Evolutionary conservation across 2,797 vertebrate genomes (phyloP).

Genomic region (Malurus splendens): DNA sequence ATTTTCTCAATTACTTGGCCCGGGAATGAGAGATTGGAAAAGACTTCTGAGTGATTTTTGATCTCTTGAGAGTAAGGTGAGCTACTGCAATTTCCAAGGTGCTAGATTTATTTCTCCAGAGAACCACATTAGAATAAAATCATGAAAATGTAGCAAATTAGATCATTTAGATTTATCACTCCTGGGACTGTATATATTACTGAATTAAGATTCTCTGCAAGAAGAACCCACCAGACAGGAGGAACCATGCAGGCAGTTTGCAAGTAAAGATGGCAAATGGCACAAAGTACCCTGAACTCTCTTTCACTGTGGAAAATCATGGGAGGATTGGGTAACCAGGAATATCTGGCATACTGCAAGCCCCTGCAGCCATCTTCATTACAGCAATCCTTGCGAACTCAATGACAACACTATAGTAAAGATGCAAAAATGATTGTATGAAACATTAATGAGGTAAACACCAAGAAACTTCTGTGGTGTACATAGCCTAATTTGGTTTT

Average conservation of each 20-base stretch:
- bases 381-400: not conserved
- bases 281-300: not conserved
- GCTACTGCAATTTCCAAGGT: not conserved
- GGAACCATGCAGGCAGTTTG: not conserved
- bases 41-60: not conserved
- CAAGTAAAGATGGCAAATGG: not conserved
- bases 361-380: accelerated
- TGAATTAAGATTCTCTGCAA: not conserved
- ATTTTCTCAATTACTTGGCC: not conserved
- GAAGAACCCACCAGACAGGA: not conserved
- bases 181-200: not conserved
- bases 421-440: not conserved
- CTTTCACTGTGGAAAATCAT: not conserved
- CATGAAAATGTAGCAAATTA: not conserved
- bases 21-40: not conserved
- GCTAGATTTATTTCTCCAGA: not conserved
- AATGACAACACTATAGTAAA: not conserved
- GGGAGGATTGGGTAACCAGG: accelerated
- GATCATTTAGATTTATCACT: not conserved
- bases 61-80: not conserved
- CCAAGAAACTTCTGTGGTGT: not conserved
- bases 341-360: not conserved
- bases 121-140: not conserved
- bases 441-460: not conserved
- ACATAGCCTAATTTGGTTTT: not conserved